Base-by-base conservation (phyloP, 2,888 invertebrate genomes). In the Zaprionus lineosus region DNA sequence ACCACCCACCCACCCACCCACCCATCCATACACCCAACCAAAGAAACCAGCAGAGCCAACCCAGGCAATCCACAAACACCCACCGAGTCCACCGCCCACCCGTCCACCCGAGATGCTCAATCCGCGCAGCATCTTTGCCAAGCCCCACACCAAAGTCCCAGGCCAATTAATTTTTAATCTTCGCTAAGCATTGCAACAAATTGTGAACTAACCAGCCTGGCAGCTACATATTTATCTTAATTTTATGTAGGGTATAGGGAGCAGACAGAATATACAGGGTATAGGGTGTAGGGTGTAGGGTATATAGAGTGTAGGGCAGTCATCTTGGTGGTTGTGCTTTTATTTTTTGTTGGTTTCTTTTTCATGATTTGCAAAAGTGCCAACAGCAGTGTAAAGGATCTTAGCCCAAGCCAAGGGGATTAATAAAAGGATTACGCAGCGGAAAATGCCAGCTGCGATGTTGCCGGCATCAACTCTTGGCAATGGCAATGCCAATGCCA, bases 381-480 rank as follows among this genome's bases (percentile, higher is more conserved):
- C 78, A 83, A 74, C 79, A 77, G 70, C 84, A 82, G 84, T 77
- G 78, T 78, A 79, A 79, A 71, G 76, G 75, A 82, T 79, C 78
- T 86, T 83, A 73, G 72, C 66, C 69, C 79, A 83, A 82, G 83
- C 85, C 77, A 82, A 65, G 71, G 78, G 79, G 85, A 85, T 85
- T 86, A 86, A 86, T 86, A 85, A 85, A 85, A 84, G 86, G 85
- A 85, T 85, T 86, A 84, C 86, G 82, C 70, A 82, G 75, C 86
- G 84, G 82, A 85, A 85, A 86, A 79, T 79, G 77, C 84, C 85
- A 85, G 85, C 86, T 85, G 85, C 66, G 85, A 50, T 79, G 75
- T 65, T 74, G 51, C 48, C 47, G 52, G 43, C 58, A 50, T 57
- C 64, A 71, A 77, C 56, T 77, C n/a, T n/a, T n/a, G n/a, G n/a